phyloP scores from a whole-genome alignment of 1,140 invertebrate species.

The Euborellia annulipes region DNA sequence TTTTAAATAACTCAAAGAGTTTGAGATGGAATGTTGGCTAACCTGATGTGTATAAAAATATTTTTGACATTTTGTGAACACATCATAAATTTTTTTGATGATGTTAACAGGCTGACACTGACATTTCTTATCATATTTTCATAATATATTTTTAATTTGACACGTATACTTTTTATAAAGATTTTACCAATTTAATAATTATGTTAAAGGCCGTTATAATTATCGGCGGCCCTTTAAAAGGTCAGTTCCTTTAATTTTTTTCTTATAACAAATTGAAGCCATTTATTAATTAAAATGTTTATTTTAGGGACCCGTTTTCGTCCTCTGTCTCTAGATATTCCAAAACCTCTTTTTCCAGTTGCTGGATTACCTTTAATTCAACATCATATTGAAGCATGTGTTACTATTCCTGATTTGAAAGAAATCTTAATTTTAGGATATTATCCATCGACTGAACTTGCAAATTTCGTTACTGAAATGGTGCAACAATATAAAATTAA shows the following conservation, averaged over 20 bases:
- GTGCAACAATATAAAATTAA: constrained; percentile 62
- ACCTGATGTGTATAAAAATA: too few relatives aligned
- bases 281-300: constrained; percentile 10
- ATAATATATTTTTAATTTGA: too few relatives aligned
- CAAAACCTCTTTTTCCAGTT: constrained; percentile 93
- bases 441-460: constrained; percentile 67
- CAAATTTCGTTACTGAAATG: constrained; percentile 72
- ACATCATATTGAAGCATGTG: constrained; percentile 93
- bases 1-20: too few relatives aligned
- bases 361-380: constrained; percentile 89
- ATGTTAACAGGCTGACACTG: too few relatives aligned
- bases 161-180: too few relatives aligned
- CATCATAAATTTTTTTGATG: too few relatives aligned
- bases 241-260: constrained; percentile 21
- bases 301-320: constrained; percentile 83
- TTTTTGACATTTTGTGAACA: too few relatives aligned
- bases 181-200: too few relatives aligned
- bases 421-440: constrained; percentile 93
- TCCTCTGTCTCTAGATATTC: constrained; percentile 87
- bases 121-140: too few relatives aligned
- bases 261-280: constrained; percentile 5
- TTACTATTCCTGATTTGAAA: constrained; percentile 55
- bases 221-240: constrained; percentile 48
- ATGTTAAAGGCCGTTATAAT: constrained; percentile 43
- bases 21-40: too few relatives aligned